phyloP scores from a whole-genome alignment of 2,797 vertebrate genomes.

The Pseudopleuronectes americanus region DNA sequence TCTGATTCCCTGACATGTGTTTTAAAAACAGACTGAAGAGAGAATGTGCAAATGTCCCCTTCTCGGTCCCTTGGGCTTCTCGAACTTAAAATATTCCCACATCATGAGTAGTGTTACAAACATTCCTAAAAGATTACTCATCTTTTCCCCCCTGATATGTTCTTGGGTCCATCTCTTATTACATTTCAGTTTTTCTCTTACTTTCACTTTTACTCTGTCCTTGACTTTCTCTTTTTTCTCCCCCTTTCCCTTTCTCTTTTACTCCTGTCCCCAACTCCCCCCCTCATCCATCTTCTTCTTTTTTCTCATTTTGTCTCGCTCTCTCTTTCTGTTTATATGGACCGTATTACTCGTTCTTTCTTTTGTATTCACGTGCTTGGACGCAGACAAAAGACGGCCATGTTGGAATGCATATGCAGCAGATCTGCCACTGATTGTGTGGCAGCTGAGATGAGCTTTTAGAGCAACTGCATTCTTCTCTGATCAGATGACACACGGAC shows the following conservation, averaged over 20 bases:
- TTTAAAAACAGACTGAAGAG: conserved; percentile 54
- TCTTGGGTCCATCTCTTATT: not conserved
- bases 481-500: conserved; percentile 70
- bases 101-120: conserved; percentile 1
- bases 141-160: not conserved
- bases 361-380: conserved; percentile 44
- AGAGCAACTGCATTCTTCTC: conserved; percentile 65
- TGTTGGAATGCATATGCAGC: conserved; percentile 67
- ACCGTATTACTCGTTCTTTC: conserved; percentile 5
- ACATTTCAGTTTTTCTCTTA: not conserved
- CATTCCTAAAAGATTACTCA: not conserved
- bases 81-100: conserved; percentile 37
- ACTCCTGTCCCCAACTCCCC: not conserved
- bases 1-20: conserved; percentile 29
- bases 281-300: not conserved
- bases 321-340: not conserved
- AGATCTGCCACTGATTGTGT: conserved; percentile 67
- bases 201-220: conserved; percentile 43
- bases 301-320: not conserved
- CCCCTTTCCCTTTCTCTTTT: not conserved
- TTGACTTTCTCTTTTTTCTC: not conserved
- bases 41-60: conserved; percentile 46
- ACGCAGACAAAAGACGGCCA: conserved; percentile 50
- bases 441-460: conserved; percentile 64
- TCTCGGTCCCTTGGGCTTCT: conserved; percentile 42